Evolutionary conservation across 2,797 vertebrate species (phyloP).

Genomic region (Borostomias antarcticus): DNA sequence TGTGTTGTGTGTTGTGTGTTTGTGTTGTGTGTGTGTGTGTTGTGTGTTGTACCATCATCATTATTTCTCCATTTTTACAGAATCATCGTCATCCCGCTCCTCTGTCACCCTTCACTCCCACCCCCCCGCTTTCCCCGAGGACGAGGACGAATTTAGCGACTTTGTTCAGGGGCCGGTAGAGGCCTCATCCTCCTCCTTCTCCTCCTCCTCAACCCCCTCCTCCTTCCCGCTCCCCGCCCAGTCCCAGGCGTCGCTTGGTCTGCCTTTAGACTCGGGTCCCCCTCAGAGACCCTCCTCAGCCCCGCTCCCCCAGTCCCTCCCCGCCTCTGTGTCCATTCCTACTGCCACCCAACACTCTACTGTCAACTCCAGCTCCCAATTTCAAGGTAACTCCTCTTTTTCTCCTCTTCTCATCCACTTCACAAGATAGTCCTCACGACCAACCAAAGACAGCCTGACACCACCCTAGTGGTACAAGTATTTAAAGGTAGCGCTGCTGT

Average conservation of each 20-base stretch:
- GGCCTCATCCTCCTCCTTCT: slow-evolving; percentile 66
- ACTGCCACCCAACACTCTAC: slow-evolving; percentile 80
- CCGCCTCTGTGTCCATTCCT: slow-evolving; percentile 81
- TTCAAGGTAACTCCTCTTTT: slow-evolving; percentile 79
- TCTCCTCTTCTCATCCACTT: slow-evolving; percentile 30
- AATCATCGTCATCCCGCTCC: slow-evolving; percentile 91
- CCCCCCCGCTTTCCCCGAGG: slow-evolving; percentile 84
- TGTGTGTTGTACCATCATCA: slow-evolving; percentile 72
- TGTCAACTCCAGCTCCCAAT: slow-evolving; percentile 86
- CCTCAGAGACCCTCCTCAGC: slow-evolving; percentile 42
- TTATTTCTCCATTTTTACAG: slow-evolving; percentile 92
- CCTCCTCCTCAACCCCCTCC: slow-evolving; percentile 49
- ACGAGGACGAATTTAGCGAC: slow-evolving; percentile 95
- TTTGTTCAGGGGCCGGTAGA: slow-evolving; percentile 94
- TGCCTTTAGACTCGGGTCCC: slow-evolving; percentile 11
- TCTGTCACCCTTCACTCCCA: slow-evolving; percentile 86
- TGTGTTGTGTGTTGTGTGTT: too few relatives aligned
- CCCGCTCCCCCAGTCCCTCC: slow-evolving; percentile 74
- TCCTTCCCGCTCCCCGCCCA: slow-evolving; percentile 48
- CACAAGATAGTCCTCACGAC: slow-evolving; percentile 26
- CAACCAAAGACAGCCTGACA: slow-evolving; percentile 25
- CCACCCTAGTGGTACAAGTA: slow-evolving; percentile 5
- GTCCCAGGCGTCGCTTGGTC: slow-evolving; percentile 31
- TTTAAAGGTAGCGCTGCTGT: slow-evolving; percentile 14
- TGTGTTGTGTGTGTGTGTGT: too few relatives aligned